Conservation (phyloP, 2,797 vertebrate genomes). For the Carduelis carduelis region DNA sequence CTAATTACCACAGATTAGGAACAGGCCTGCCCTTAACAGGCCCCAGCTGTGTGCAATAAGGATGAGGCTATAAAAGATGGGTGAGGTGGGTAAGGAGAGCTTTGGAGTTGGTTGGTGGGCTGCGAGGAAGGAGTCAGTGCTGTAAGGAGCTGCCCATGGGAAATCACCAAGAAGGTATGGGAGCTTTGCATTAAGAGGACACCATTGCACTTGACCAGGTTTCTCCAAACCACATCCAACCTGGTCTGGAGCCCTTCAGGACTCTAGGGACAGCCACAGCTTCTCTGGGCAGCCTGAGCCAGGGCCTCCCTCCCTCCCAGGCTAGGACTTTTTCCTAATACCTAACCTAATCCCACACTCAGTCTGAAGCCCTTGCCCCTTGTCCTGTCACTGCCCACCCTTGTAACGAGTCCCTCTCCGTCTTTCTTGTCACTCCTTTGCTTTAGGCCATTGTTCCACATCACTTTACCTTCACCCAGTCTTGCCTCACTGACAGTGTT, state of each 20-base stretch:
- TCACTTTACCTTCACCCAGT: neutral
- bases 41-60: no score
- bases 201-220: fast-evolving
- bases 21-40: no score
- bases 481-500: neutral
- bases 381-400: fast-evolving
- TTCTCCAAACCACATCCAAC: fast-evolving
- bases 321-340: neutral
- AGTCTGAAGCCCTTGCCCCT: neutral
- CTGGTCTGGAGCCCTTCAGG: neutral
- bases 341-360: neutral
- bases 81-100: fast-evolving
- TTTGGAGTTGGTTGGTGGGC: no score
- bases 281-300: neutral
- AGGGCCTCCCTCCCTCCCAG: no score
- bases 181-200: no score
- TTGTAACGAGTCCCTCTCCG: no score
- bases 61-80: no score
- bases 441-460: neutral
- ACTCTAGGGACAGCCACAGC: neutral
- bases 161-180: no score
- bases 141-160: fast-evolving
- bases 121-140: no score
- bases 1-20: no score
- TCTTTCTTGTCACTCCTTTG: neutral